A percentile compares a stretch with the other conserved stretches of the same genome.
Conservation (phyloP, 2,888 invertebrate genomes). For the Mellilla xanthometata region DNA sequence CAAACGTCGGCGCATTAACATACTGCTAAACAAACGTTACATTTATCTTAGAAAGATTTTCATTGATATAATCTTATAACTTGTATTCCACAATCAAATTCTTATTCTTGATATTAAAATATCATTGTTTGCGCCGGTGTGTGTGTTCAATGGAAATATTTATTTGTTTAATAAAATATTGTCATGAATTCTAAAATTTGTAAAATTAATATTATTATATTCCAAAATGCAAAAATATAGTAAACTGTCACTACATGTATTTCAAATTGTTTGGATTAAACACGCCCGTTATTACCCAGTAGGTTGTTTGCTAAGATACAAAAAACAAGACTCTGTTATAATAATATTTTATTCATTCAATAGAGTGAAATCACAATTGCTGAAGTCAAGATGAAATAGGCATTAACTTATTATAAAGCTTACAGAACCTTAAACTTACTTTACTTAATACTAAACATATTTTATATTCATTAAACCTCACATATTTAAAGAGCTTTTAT, state of each 20-base stretch:
- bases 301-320: too few species aligned
- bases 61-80: too few species aligned
- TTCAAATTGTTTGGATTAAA: not conserved
- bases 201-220: constrained; percentile 35
- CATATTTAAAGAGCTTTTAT: too few species aligned
- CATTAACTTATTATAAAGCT: not conserved
- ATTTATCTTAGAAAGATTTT: too few species aligned
- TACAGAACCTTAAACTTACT: not conserved
- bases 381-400: not conserved
- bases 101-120: too few species aligned
- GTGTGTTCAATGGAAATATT: constrained; percentile 40
- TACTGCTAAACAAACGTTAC: too few species aligned
- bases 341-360: constrained; percentile 4
- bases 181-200: constrained; percentile 43
- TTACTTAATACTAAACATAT: constrained; percentile 11
- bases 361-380: constrained; percentile 6
- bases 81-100: too few species aligned
- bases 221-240: constrained; percentile 36
- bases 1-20: too few species aligned
- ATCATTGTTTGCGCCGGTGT: not conserved
- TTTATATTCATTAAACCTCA: too few species aligned
- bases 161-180: constrained; percentile 40
- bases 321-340: too few species aligned
- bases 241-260: constrained; percentile 44
- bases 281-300: too few species aligned